Evolutionary conservation across 2,113 vertebrate genomes (phyloP), one percentile per base, ranked within the genome.

Genomic region (Campylomormyrus numenius): DNA sequence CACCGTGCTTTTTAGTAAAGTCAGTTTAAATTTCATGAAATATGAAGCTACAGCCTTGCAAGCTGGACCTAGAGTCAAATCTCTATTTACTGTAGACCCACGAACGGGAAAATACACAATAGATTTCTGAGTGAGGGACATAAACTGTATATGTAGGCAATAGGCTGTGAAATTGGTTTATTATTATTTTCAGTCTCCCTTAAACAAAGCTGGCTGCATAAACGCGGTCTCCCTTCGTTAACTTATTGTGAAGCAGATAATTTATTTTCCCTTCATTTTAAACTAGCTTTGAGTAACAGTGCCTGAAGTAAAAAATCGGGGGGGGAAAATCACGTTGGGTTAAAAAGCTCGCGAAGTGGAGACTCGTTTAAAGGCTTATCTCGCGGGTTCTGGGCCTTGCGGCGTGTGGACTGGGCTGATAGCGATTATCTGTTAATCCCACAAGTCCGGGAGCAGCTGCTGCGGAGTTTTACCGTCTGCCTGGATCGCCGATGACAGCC

Each of bases 401-500:
- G 42, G 52, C 52, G 31, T 27, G 39, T 89, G 89, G 50, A 85
- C 80, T 50, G 31, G 39, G 50, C 74, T 85, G 89, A 89, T 83
- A 89, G 52, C 49, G 35, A 89, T 89, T 89, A 89, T 84, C 77
- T 50, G 80, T 42, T 84, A 89, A 58, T 85, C 77, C 77, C 89
- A 85, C 80, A 17, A 45, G 17, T 89, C 89, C 50, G 49, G 70
- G 50, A 85, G 80, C 89, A 58, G 39, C 46, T 35, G 31, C 48
- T 56, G 48, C 35, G 15, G 17, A 24, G 88, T 74, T 80, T 9
- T 21, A 35, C 46, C 49, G 35, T 89, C 39, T 89, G 88, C 49
- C 27, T 89, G 15, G 74, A 77, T 89, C n/a, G 46, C 10, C 11
- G 62, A 66, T 27, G 70, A 50, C 66, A 89, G 58, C 52, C 53